Evolutionary conservation across 2,888 invertebrate species (phyloP).

Genomic region (Drosophila mimica): DNA sequence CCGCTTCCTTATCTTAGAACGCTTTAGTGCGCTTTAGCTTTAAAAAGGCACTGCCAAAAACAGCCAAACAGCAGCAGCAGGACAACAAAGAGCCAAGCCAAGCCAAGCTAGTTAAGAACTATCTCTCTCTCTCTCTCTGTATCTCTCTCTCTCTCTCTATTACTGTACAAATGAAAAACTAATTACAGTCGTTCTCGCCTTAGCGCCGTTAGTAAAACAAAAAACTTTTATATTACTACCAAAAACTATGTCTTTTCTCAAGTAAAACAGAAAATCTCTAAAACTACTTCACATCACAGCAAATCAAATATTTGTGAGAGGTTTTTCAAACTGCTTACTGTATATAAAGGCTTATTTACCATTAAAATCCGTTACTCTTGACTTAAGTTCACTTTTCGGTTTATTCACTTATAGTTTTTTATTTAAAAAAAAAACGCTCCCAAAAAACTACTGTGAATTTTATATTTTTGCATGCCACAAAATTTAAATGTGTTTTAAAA

Average conservation of each 20-base stretch:
- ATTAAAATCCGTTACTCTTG: slow-evolving; percentile 20
- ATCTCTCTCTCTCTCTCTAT: not conserved
- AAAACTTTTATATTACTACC: slow-evolving; percentile 3
- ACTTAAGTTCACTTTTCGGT: slow-evolving; percentile 17
- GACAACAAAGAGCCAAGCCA: slow-evolving; percentile 57
- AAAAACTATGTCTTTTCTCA: slow-evolving; percentile 35
- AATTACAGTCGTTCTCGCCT: slow-evolving; percentile 50
- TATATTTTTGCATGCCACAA: slow-evolving; percentile 47
- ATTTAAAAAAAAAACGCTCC: slow-evolving; percentile 14
- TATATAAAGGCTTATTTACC: slow-evolving; percentile 60
- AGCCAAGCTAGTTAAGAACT: slow-evolving; percentile 29
- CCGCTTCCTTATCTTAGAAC: slow-evolving; percentile 34
- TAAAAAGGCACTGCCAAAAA: slow-evolving; percentile 63
- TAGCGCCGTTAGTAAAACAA: slow-evolving; percentile 28
- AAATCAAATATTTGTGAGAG: slow-evolving; percentile 79
- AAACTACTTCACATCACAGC: slow-evolving; percentile 74
- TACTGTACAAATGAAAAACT: slow-evolving; percentile 28
- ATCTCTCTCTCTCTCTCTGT: not conserved
- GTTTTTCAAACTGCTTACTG: slow-evolving; percentile 76
- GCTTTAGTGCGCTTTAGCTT: slow-evolving; percentile 66
- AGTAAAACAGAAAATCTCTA: slow-evolving; percentile 63
- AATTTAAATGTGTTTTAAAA: slow-evolving; percentile 34
- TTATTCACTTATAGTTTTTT: slow-evolving; percentile 4
- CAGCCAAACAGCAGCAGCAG: slow-evolving; percentile 38
- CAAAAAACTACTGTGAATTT: slow-evolving; percentile 32